phyloP scores from a whole-genome alignment of 1,140 invertebrate species.

The Lepidurus apus region DNA sequence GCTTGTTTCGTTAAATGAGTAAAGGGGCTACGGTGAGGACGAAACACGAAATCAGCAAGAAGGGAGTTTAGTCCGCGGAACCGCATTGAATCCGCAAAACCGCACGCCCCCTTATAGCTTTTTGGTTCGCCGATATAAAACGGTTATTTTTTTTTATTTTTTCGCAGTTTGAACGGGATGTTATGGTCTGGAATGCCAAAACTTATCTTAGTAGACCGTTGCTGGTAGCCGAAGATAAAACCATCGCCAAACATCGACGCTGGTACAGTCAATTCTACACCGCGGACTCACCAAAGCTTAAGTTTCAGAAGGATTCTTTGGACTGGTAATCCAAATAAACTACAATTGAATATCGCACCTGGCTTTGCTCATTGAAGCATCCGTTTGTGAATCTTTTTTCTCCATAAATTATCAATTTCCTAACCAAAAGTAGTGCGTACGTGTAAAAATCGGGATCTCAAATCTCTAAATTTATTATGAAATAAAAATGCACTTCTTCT shows the following conservation, averaged over 20 bases:
- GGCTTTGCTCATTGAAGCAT: not conserved
- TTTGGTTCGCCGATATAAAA: slow-evolving; percentile 22
- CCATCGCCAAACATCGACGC: slow-evolving; percentile 62
- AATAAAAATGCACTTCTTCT: too few relatives aligned
- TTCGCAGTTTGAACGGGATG: slow-evolving; percentile 73
- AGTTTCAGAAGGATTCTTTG: slow-evolving; percentile 32
- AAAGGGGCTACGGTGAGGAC: not conserved
- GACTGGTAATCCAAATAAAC: slow-evolving; percentile 18
- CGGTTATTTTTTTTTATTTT: slow-evolving; percentile 18
- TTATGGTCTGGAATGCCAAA: slow-evolving; percentile 85
- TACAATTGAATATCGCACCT: not conserved
- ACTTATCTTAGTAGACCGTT: slow-evolving; percentile 63
- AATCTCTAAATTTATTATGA: too few relatives aligned
- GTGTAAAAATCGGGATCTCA: too few relatives aligned
- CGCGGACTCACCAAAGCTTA: slow-evolving; percentile 60
- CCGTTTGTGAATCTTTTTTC: not conserved
- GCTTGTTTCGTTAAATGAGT: not conserved
- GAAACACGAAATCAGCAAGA: not conserved
- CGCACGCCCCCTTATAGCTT: not conserved
- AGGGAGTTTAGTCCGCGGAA: not conserved
- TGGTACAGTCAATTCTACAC: slow-evolving; percentile 89
- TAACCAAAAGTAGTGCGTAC: too few relatives aligned
- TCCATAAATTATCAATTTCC: too few relatives aligned
- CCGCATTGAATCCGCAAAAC: not conserved
- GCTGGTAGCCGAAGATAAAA: slow-evolving; percentile 67